Conservation (phyloP, 2,797 vertebrate species). For the Propithecus perrieri region DNA sequence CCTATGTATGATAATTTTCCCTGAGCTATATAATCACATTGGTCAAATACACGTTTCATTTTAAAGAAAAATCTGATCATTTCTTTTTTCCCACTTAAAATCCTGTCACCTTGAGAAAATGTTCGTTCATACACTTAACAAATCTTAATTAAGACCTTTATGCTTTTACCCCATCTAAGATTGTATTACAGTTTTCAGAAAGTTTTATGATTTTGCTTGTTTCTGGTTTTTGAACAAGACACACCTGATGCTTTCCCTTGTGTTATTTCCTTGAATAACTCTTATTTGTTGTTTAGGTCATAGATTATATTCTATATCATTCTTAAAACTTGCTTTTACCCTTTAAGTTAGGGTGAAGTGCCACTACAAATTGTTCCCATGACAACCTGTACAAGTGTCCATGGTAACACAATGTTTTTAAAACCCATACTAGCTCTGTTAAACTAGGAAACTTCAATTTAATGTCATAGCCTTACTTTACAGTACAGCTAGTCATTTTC, state of each 20-base stretch:
- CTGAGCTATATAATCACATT: not conserved
- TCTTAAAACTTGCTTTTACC: not conserved
- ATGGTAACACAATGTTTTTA: not conserved
- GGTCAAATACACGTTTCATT: not conserved
- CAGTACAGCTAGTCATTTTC: not conserved
- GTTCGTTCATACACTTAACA: not conserved
- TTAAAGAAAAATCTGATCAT: not conserved
- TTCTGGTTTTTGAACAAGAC: not conserved
- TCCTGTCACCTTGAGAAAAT: not conserved
- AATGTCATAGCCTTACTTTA: not conserved
- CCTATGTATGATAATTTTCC: not conserved
- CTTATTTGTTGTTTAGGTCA: not conserved
- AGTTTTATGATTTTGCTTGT: not conserved
- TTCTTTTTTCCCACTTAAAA: not conserved
- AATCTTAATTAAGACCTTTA: not conserved
- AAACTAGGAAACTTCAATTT: not conserved
- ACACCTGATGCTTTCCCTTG: not conserved
- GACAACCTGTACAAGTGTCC: not conserved
- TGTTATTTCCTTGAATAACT: not conserved
- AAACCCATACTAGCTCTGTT: not conserved
- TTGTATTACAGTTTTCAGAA: not conserved
- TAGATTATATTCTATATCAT: not conserved
- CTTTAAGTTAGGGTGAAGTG: not conserved
- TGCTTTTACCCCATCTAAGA: not conserved
- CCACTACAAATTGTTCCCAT: conserved; percentile 1